Conservation (phyloP, 2,113 vertebrate species). For the Butorides virescens region DNA sequence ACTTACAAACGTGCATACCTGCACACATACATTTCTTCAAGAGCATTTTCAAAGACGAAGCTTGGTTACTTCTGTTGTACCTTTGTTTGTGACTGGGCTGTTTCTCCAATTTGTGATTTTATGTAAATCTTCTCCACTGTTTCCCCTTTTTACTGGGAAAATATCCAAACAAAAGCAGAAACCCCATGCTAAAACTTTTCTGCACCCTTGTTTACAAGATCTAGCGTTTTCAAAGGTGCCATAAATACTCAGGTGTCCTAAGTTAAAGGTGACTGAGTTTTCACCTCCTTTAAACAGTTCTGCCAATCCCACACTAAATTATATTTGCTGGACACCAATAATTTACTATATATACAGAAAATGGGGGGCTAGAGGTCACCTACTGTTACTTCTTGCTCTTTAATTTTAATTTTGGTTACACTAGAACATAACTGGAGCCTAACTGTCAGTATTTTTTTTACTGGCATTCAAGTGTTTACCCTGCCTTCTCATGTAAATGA, state of each 20-base stretch:
- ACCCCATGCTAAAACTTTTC: background rate
- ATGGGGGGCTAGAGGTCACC: background rate
- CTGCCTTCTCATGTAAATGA: background rate
- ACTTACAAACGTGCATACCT: too few relatives aligned
- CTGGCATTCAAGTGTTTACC: background rate
- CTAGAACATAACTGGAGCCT: background rate
- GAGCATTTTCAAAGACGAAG: background rate
- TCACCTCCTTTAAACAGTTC: background rate
- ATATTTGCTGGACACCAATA: background rate
- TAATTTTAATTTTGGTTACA: background rate
- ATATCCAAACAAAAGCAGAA: background rate
- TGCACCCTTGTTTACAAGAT: background rate
- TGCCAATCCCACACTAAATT: background rate
- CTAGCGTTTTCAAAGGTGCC: background rate
- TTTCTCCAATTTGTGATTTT: background rate
- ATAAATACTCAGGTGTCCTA: background rate
- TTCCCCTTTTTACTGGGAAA: background rate
- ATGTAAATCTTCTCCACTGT: background rate
- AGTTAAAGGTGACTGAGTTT: background rate
- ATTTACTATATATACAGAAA: background rate
- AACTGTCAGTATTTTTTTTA: background rate
- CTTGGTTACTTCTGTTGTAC: background rate
- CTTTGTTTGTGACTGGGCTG: background rate
- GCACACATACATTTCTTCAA: background rate
- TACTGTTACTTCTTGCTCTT: background rate